These are phyloP conservation scores for Scrobipalpa costella DNA, from an alignment of 2,888 invertebrate species.

Conservation along the genomic window DNA sequence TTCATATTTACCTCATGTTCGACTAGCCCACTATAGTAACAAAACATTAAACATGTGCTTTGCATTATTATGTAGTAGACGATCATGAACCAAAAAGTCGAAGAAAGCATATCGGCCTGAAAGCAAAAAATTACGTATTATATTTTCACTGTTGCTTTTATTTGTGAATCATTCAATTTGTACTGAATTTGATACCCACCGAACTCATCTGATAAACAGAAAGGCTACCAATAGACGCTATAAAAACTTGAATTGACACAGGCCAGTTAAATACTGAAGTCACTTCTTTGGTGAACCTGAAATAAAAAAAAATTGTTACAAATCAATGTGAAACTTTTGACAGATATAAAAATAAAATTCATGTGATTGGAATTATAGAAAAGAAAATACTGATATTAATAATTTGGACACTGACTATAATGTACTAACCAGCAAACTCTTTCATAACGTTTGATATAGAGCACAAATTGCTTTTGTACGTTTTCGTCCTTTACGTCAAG, in stretches of 20 bases:
- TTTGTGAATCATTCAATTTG: too few relatives aligned
- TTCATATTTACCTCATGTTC: constrained; percentile 17
- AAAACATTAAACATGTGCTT: constrained; percentile 4
- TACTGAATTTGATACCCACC: constrained; percentile 32
- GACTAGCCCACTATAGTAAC: constrained; percentile 19
- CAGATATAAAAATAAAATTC: too few relatives aligned
- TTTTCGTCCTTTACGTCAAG: constrained; percentile 14
- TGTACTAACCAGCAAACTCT: constrained; percentile 23
- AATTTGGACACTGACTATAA: too few relatives aligned
- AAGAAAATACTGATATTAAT: too few relatives aligned
- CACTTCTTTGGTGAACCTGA: constrained; percentile 49
- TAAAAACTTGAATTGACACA: constrained; percentile 44
- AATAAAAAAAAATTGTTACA: constrained; percentile 30
- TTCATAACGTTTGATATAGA: constrained; percentile 9
- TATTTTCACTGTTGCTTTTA: not conserved
- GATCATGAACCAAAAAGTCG: not conserved
- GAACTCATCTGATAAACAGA: constrained; percentile 43
- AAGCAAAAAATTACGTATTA: not conserved
- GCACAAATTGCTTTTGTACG: constrained; percentile 16
- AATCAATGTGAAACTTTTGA: not conserved
- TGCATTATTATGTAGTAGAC: not conserved
- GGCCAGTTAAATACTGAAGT: constrained; percentile 42
- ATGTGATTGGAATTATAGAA: not conserved
- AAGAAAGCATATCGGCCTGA: not conserved
- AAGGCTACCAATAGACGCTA: constrained; percentile 36